phyloP scores from a whole-genome alignment of 1,140 invertebrate genomes.

The Calosoma granatense region DNA sequence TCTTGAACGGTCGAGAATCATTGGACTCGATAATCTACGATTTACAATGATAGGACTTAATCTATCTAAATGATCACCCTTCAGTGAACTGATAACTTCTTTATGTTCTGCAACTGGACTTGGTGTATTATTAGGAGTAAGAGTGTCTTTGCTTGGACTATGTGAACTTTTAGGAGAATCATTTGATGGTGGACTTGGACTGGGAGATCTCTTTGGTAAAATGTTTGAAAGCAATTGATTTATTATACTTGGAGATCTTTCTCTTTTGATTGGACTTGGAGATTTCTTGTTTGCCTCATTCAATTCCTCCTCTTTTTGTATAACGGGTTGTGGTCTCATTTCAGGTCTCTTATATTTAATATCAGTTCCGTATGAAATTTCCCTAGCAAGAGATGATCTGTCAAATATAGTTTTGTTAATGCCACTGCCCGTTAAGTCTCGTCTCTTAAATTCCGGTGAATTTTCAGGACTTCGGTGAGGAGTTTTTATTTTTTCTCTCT shows the following conservation, averaged over 20 bases:
- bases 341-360: constrained; percentile 24
- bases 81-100: neutral
- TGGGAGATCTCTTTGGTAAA: neutral
- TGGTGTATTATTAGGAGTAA: neutral
- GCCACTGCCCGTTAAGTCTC: constrained; percentile 16
- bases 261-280: neutral
- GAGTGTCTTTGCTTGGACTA: neutral
- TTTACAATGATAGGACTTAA: neutral
- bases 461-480: constrained; percentile 28
- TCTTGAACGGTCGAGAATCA: neutral
- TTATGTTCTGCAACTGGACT: neutral
- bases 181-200: neutral
- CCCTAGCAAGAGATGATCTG: constrained; percentile 25
- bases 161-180: neutral
- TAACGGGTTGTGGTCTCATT: neutral
- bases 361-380: constrained; percentile 30
- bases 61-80: neutral
- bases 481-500: constrained; percentile 27
- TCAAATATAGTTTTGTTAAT: constrained; percentile 27
- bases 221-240: constrained; percentile 1
- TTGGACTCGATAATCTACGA: constrained; percentile 5
- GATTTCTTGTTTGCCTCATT: neutral
- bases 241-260: neutral
- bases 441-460: constrained; percentile 23
- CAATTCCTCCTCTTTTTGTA: neutral